Base-by-base conservation (phyloP, 1,140 invertebrate genomes). In the Meloidogyne chitwoodi region DNA sequence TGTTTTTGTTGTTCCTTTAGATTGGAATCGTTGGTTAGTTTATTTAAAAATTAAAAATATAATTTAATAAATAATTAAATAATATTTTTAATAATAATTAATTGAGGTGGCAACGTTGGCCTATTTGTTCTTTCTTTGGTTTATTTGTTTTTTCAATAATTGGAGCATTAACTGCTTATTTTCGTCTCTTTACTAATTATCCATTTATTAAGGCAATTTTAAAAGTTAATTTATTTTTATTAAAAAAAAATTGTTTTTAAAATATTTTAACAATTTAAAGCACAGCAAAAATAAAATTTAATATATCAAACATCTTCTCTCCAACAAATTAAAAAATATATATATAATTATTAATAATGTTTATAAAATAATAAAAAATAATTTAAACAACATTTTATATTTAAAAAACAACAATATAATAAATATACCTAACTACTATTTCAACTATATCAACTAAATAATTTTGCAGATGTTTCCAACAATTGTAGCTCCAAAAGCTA, bases 1-100 rank as follows among this genome's bases (percentile, higher is more conserved):
- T 22, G 92, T 93, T 29, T 90, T 93, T 78, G 91, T 93, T 0
- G 93, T 95, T 77, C 94, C 94, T 29, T 88, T 96, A 14, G 94
- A 96, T 87, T 96, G 94, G 94, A 93, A 95, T 87, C 90, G 92
- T 76, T 92, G 92, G 0, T 96, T 63, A n/a, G 29, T 31, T 48
- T 48, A 29, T 26, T 64, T 24, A 64, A n/a, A n/a, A n/a, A n/a
- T n/a, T n/a, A n/a, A n/a, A n/a, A n/a, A n/a, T n/a, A n/a, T n/a
- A n/a, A n/a, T n/a, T n/a, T n/a, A 64, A 64, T 38, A 38, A 8
- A 38, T 38, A 8, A 8, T 38, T 38, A 38, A 38, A 8, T 38
- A 8, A 38, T 38, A 19, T 4, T 61, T n/a, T 70, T 14, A 22
- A n/a, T n/a, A n/a, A n/a, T n/a, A n/a, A n/a, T n/a, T n/a, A 44